A percentile compares a stretch with the other conserved stretches of the same genome.
phyloP scores from a whole-genome alignment of 2,888 invertebrate genomes.

The Agonum fuliginosum region DNA sequence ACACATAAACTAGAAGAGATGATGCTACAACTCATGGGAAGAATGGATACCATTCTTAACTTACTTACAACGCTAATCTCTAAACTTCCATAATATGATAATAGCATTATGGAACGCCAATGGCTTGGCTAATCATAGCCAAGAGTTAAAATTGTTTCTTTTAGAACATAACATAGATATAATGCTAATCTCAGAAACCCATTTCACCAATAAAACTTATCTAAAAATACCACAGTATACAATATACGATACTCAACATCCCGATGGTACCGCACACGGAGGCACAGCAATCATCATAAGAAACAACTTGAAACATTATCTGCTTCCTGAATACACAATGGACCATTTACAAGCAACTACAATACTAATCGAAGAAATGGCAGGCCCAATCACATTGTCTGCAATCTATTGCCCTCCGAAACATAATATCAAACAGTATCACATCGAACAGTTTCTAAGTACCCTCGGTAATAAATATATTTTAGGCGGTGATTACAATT shows the following conservation, averaged over 20 bases:
- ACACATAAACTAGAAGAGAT: background rate
- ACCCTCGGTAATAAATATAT: slow-evolving; percentile 35
- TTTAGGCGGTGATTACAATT: slow-evolving; percentile 17
- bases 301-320: slow-evolving; percentile 6
- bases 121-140: slow-evolving; percentile 34
- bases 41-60: slow-evolving; percentile 10
- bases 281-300: slow-evolving; percentile 32
- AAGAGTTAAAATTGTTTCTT: slow-evolving; percentile 11
- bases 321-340: slow-evolving; percentile 37
- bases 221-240: slow-evolving; percentile 42
- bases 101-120: slow-evolving; percentile 51
- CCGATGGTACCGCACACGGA: slow-evolving; percentile 32
- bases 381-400: slow-evolving; percentile 1
- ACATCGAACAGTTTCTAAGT: slow-evolving; percentile 11
- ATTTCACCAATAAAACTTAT: slow-evolving; percentile 10
- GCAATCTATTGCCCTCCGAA: slow-evolving; percentile 47
- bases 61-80: slow-evolving; percentile 14
- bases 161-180: slow-evolving; percentile 22
- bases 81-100: slow-evolving; percentile 5
- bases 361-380: background rate
- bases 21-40: slow-evolving; percentile 9
- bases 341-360: slow-evolving; percentile 35
- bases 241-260: slow-evolving; percentile 28
- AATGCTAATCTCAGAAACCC: slow-evolving; percentile 31
- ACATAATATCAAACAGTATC: slow-evolving; percentile 7